Evolutionary conservation across 2,888 invertebrate genomes (phyloP).

Genomic region (Drosophila buzzatii): DNA sequence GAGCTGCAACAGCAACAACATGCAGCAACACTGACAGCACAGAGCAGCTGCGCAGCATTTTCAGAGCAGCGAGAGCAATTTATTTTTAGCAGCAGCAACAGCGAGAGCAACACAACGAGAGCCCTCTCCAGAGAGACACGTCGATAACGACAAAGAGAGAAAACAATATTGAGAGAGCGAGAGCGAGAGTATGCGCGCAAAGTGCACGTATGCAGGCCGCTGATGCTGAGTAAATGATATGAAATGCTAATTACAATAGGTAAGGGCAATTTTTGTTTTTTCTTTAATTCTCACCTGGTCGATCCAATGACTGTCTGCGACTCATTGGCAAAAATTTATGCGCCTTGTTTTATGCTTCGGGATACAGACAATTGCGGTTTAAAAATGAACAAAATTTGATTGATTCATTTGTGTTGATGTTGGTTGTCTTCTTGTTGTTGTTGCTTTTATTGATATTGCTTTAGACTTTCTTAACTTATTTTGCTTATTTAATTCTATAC

Average conservation of each 20-base stretch:
- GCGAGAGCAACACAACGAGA: constrained; percentile 61
- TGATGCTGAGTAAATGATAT: constrained; percentile 63
- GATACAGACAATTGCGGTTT: constrained; percentile 65
- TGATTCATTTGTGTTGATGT: constrained; percentile 70
- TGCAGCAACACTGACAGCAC: constrained; percentile 49
- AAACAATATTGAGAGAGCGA: neutral
- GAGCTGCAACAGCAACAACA: constrained; percentile 23
- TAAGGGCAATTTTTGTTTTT: constrained; percentile 42
- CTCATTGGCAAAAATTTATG: constrained; percentile 80
- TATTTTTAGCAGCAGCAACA: constrained; percentile 67
- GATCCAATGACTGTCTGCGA: constrained; percentile 83
- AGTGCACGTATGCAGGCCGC: constrained; percentile 74
- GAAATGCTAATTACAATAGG: constrained; percentile 64
- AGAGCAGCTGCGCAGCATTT: constrained; percentile 75
- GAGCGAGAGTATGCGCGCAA: constrained; percentile 65
- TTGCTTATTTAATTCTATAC: constrained; percentile 73
- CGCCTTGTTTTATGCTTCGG: constrained; percentile 69
- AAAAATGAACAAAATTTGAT: constrained; percentile 63
- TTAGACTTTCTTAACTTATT: constrained; percentile 57
- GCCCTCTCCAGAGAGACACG: constrained; percentile 37
- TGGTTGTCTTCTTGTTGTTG: constrained; percentile 32
- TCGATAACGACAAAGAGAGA: constrained; percentile 20
- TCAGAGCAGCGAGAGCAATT: constrained; percentile 62
- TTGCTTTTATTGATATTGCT: constrained; percentile 51
- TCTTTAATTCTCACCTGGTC: constrained; percentile 76